Evolutionary conservation across 2,113 vertebrate genomes (phyloP), one percentile per base, ranked within the genome.

Genomic region (Cervus canadensis): DNA sequence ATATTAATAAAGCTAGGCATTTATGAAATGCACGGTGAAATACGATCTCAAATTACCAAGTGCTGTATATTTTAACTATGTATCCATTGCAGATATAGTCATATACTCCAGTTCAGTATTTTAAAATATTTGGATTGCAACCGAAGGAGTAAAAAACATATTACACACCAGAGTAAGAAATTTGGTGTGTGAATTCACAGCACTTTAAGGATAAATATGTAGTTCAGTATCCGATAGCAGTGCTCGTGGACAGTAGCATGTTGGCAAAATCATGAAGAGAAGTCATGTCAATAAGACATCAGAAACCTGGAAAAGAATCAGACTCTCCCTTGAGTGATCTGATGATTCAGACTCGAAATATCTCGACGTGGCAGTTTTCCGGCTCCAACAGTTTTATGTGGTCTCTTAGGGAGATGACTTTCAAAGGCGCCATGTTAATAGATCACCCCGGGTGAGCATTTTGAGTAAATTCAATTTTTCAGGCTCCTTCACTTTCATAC

Each of bases 221-320:
- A 9, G 36, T 48, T 15, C 3, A 6, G 2, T 9, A 6, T 6
- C 8, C 0, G 2, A 40, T 1, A 81, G 36, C 3, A 11, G 8
- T 2, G 1, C 15, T 7, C 5, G 6, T 3, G 5, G 2, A 5
- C 30, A 4, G 12, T 3, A 6, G 11, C 81, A 11, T 12, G 19
- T 10, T 19, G 16, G 71, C 71, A 62, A 74, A 54, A 14, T 14
- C 7, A 48, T 4, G 9, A 6, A 1, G 17, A 2, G 4, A n/a
- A 59, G 50, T n/a, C 52, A 9, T 17, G 14, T 10, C 36, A 6
- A 3, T 16, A 81, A 40, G 43, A 36, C 12, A 2, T 11, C 57
- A 54, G 3, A 82, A 71, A 67, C 9, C 4, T 54, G 60, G 82
- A 50, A 81, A 62, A 79, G 26, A 30, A 30, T 15, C 30, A 11